Conservation (phyloP, 2,888 invertebrate species). For the Campoplex capitator region DNA sequence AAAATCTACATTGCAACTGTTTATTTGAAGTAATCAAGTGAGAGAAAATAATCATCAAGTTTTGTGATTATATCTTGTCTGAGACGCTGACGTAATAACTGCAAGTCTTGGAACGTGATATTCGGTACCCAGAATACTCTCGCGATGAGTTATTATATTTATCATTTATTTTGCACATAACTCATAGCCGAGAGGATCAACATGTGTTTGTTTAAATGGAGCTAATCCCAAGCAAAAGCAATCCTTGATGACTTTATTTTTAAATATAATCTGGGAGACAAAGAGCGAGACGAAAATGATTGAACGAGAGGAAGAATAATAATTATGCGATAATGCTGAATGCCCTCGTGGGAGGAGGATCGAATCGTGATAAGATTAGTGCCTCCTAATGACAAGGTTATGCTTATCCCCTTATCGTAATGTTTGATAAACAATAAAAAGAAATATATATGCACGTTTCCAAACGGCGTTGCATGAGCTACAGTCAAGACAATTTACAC, state of each 20-base stretch:
- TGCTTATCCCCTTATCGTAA: constrained; percentile 21
- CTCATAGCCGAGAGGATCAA: background rate
- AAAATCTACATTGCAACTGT: background rate
- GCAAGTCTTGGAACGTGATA: constrained; percentile 12
- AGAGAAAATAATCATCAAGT: background rate
- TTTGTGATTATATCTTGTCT: background rate
- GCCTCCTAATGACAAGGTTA: background rate
- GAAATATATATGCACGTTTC: background rate
- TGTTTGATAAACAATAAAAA: constrained; percentile 17
- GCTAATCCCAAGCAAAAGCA: background rate
- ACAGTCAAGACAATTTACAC: background rate
- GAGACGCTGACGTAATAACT: background rate
- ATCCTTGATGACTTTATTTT: constrained; percentile 12
- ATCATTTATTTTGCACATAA: background rate
- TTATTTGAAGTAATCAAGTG: background rate
- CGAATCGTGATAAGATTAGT: constrained; percentile 20
- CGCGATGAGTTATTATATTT: background rate
- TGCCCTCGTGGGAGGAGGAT: background rate
- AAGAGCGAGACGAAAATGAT: background rate
- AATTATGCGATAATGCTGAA: background rate
- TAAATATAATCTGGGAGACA: background rate
- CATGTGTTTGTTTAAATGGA: background rate
- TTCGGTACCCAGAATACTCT: background rate
- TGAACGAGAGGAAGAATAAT: background rate
- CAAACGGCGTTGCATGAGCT: background rate